phyloP scores from a whole-genome alignment of 2,113 vertebrate species.

The Python bivittatus region DNA sequence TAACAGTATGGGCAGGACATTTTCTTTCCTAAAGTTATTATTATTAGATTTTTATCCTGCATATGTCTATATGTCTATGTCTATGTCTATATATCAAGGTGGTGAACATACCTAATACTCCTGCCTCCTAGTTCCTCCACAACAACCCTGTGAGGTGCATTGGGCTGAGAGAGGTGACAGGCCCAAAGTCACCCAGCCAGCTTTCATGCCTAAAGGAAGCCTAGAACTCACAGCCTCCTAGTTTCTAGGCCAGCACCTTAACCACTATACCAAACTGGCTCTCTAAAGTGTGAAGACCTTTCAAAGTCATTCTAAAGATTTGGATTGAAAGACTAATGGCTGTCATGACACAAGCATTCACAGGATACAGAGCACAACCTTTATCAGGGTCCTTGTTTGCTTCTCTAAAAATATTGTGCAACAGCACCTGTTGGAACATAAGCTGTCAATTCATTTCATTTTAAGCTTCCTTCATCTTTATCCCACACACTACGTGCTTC shows the following conservation, averaged over 20 bases:
- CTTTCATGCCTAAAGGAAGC: too few relatives aligned
- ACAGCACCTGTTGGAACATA: background rate
- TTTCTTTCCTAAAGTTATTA: background rate
- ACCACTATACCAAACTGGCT: background rate
- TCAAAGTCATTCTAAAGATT: background rate
- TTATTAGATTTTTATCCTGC: too few relatives aligned
- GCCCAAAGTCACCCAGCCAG: too few relatives aligned
- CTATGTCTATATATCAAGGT: too few relatives aligned
- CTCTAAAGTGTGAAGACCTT: background rate
- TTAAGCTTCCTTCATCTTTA: background rate
- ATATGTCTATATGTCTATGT: too few relatives aligned
- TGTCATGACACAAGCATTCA: background rate
- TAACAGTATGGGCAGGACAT: background rate
- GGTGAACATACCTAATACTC: too few relatives aligned
- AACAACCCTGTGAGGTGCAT: too few relatives aligned
- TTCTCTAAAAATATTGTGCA: background rate
- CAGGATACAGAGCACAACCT: background rate
- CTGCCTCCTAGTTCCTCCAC: too few relatives aligned
- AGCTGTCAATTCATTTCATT: constrained; percentile 9
- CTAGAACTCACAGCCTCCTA: too few relatives aligned
- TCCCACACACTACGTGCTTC: background rate
- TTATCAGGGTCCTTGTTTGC: background rate
- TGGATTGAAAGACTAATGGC: background rate
- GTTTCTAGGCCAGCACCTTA: background rate
- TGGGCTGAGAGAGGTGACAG: too few relatives aligned